These are phyloP conservation scores for Latrodectus elegans DNA, from an alignment of 2,888 invertebrate species.

Conservation along the genomic window DNA sequence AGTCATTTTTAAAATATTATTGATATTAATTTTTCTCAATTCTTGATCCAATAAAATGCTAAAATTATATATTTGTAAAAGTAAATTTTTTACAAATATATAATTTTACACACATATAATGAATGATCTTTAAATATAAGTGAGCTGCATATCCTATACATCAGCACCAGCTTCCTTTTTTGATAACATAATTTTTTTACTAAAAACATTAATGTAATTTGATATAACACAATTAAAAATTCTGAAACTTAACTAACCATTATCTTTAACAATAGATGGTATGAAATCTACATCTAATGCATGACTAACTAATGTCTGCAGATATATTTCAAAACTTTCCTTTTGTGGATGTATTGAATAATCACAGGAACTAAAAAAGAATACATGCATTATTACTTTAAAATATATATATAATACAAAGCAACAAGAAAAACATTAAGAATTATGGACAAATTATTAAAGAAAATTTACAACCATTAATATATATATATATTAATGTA, in stretches of 20 bases:
- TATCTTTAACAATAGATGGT: constrained; percentile 90
- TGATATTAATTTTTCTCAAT: not conserved
- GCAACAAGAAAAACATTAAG: too few relatives aligned
- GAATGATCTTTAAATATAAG: too few relatives aligned
- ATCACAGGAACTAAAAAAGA: constrained; percentile 59
- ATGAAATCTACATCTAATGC: constrained; percentile 91
- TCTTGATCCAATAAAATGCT: not conserved
- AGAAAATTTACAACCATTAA: too few relatives aligned
- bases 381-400: not conserved
- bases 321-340: constrained; percentile 92
- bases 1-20: too few relatives aligned
- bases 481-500: too few relatives aligned
- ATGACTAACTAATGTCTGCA: constrained; percentile 92
- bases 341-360: constrained; percentile 79
- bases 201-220: constrained; percentile 1
- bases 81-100: not conserved
- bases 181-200: not conserved
- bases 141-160: too few relatives aligned
- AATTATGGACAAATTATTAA: too few relatives aligned
- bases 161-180: too few relatives aligned
- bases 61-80: too few relatives aligned
- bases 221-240: not conserved
- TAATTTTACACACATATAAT: too few relatives aligned
- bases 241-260: constrained; percentile 79
- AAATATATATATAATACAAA: too few relatives aligned